A percentile compares a stretch with the other conserved stretches of the same genome.
Evolutionary conservation across 92 coral and sea anemone genomes (phyloP).

Genomic region (Montipora capitata): DNA sequence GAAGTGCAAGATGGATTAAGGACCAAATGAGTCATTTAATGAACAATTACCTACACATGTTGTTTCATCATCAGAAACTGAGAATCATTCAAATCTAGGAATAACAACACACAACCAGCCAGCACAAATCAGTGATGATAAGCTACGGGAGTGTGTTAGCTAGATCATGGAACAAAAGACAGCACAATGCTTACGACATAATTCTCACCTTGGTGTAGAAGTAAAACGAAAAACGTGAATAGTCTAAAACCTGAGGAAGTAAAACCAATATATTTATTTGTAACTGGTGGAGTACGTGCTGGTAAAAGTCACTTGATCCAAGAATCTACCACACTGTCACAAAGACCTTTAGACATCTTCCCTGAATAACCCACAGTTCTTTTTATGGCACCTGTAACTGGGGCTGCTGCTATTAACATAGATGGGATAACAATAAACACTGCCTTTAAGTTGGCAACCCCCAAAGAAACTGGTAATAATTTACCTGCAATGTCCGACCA

Average conservation of each 20-base stretch:
- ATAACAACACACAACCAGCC: constrained; percentile 65
- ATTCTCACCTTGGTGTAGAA: constrained; percentile 75
- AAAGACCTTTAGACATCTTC: constrained; percentile 61
- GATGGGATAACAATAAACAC: constrained; percentile 80
- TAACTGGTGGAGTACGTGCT: constrained; percentile 69
- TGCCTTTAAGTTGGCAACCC: constrained; percentile 52
- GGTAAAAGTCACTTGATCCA: constrained; percentile 56
- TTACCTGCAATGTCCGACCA: constrained; percentile 80
- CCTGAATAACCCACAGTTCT: constrained; percentile 79
- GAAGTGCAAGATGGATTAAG: constrained; percentile 31
- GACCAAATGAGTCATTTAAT: constrained; percentile 48
- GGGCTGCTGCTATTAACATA: constrained; percentile 77
- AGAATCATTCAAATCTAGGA: constrained; percentile 19
- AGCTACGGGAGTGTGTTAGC: constrained; percentile 60
- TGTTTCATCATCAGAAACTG: constrained; percentile 19
- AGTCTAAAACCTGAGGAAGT: constrained; percentile 31
- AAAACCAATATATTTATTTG: background rate
- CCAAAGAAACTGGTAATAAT: constrained; percentile 68
- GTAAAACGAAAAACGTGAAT: background rate
- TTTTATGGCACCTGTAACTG: constrained; percentile 76
- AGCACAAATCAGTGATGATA: constrained; percentile 78
- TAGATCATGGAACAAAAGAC: constrained; percentile 69
- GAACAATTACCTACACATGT: constrained; percentile 65
- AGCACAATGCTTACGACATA: constrained; percentile 66
- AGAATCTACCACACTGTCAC: constrained; percentile 48